These are phyloP conservation scores for Ctenosaura bakeri DNA, from an alignment of 2,797 vertebrate genomes.

Conservation along the genomic window DNA sequence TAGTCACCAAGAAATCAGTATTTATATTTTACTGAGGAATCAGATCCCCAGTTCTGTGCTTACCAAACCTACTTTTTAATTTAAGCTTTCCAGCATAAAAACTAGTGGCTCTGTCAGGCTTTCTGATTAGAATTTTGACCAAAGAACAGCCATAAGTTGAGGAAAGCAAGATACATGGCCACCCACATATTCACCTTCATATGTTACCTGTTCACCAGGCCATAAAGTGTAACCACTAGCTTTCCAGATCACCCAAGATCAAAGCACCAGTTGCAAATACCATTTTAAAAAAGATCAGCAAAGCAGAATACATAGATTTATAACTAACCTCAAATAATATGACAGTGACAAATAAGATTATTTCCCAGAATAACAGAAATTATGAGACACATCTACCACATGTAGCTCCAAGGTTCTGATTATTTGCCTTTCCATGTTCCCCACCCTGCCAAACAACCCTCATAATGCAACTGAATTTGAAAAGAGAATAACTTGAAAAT, in stretches of 20 bases:
- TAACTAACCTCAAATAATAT: not conserved
- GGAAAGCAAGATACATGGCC: not conserved
- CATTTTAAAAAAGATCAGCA: not conserved
- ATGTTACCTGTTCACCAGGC: not conserved
- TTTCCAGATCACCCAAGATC: not conserved
- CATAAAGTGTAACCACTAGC: not conserved
- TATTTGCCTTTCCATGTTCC: not conserved
- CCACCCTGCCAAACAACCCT: not conserved
- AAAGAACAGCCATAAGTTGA: not conserved
- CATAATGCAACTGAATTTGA: not conserved
- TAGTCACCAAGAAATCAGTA: not conserved
- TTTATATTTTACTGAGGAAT: not conserved
- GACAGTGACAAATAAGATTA: not conserved
- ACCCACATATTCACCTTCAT: not conserved
- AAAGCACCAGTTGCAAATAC: not conserved
- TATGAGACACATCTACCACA: not conserved
- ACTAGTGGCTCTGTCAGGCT: not conserved
- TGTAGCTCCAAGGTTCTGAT: not conserved
- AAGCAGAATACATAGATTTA: not conserved
- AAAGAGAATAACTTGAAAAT: not conserved
- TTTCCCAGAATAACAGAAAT: not conserved
- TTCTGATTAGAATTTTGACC: not conserved
- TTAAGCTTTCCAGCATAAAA: not conserved
- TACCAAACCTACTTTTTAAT: not conserved
- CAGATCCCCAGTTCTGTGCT: not conserved